Evolutionary conservation across 2,113 vertebrate species (phyloP).

Genomic region (Montifringilla adamsi): DNA sequence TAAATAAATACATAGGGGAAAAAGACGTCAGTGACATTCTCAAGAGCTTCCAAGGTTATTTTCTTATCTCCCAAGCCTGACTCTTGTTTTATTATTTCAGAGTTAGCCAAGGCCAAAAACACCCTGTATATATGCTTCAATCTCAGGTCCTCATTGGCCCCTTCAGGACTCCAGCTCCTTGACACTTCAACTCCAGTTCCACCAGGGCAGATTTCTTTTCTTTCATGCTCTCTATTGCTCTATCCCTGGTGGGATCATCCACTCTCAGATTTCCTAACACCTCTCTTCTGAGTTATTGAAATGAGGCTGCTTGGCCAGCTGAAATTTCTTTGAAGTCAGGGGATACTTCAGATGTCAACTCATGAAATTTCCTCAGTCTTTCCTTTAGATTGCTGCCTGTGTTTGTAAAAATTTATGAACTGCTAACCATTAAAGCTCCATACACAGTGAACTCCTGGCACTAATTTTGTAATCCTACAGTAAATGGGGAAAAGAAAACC

Average conservation of each 20-base stretch:
- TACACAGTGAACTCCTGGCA: slow-evolving; percentile 5
- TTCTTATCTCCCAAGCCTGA: background rate
- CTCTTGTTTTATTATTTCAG: background rate
- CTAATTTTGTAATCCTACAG: slow-evolving; percentile 4
- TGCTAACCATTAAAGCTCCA: background rate
- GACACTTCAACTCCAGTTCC: background rate
- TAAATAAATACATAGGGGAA: background rate
- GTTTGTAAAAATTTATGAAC: slow-evolving; percentile 49
- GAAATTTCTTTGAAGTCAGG: slow-evolving; percentile 52
- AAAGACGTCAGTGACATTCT: background rate
- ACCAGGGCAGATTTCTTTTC: background rate
- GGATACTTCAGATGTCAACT: slow-evolving; percentile 60
- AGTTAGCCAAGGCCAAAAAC: background rate
- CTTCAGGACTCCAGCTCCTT: background rate
- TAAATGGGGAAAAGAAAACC: background rate
- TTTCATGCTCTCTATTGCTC: background rate
- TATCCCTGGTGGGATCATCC: background rate
- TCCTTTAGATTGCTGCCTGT: slow-evolving; percentile 15
- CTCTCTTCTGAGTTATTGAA: slow-evolving; percentile 39
- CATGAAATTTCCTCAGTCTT: slow-evolving; percentile 34
- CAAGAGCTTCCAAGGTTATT: background rate
- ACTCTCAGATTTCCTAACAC: slow-evolving; percentile 9
- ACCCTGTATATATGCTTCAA: background rate
- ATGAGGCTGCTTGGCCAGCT: slow-evolving; percentile 24
- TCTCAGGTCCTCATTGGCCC: background rate